Percentiles rank a stretch among this genome's conserved stretches.
phyloP scores from a whole-genome alignment of 2,797 vertebrate genomes.

The Hoplostethus atlanticus region DNA sequence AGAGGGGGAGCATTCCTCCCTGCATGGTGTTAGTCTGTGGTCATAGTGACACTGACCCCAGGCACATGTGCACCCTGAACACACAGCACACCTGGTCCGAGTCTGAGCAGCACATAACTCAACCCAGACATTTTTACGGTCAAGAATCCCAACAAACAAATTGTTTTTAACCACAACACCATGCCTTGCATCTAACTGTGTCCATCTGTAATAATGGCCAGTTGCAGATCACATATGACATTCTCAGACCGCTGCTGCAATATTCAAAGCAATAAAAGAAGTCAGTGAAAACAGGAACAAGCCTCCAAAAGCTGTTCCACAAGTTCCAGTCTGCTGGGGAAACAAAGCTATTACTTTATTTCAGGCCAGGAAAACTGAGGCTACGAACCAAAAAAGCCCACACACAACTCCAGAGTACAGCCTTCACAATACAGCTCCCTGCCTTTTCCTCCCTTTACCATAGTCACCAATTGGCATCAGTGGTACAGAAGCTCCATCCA shows the following conservation, averaged over 20 bases:
- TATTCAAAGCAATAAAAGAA: constrained; percentile 12
- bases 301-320: constrained; percentile 28
- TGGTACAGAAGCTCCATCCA: constrained; percentile 36
- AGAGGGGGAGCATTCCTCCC: not conserved
- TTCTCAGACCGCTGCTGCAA: not conserved
- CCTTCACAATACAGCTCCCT: constrained; percentile 44
- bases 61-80: constrained; percentile 30
- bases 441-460: constrained; percentile 30
- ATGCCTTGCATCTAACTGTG: constrained; percentile 37
- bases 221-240: constrained; percentile 9
- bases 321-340: constrained; percentile 45
- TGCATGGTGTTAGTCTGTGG: constrained; percentile 9
- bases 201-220: constrained; percentile 39
- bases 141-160: constrained; percentile 70
- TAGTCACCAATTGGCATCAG: constrained; percentile 64
- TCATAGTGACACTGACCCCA: constrained; percentile 39
- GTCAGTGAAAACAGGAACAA: not conserved
- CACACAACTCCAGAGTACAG: constrained; percentile 36
- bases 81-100: constrained; percentile 62
- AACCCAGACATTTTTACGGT: constrained; percentile 73
- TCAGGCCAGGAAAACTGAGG: constrained; percentile 46
- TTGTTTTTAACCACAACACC: constrained; percentile 40
- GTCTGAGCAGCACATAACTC: constrained; percentile 64
- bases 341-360: constrained; percentile 51
- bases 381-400: constrained; percentile 39